phyloP scores from a whole-genome alignment of 2,888 invertebrate genomes.

The Lapara coniferarum region DNA sequence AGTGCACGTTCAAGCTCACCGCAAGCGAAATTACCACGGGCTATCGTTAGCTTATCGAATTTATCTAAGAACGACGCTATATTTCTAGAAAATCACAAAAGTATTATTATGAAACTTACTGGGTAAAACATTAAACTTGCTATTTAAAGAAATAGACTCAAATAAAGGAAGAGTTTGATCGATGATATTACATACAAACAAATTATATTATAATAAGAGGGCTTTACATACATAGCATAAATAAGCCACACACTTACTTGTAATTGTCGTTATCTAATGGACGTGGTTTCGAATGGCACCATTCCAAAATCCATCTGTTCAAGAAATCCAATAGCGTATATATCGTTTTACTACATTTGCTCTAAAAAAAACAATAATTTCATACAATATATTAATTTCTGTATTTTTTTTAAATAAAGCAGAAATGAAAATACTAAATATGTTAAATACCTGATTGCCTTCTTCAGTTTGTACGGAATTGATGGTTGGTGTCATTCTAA shows the following conservation, averaged over 20 bases:
- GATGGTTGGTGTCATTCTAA: conserved; percentile 72
- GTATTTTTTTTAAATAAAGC: too few species aligned
- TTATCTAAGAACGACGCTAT: conserved; percentile 68
- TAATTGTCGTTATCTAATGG: conserved; percentile 74
- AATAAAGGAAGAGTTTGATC: too few species aligned
- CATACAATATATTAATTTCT: too few species aligned
- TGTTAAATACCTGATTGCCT: conserved; percentile 68
- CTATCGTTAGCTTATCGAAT: conserved; percentile 87
- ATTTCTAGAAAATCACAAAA: conserved; percentile 50
- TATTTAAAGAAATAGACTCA: too few species aligned
- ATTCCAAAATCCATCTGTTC: conserved; percentile 89
- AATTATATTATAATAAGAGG: not conserved
- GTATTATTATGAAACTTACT: not conserved
- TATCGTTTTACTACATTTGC: conserved; percentile 86
- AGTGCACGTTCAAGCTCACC: conserved; percentile 90
- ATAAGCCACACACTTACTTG: conserved; percentile 54
- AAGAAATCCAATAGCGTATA: conserved; percentile 90
- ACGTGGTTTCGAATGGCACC: conserved; percentile 73
- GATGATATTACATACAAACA: not conserved
- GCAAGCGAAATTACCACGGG: conserved; percentile 89
- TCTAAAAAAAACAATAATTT: conserved; percentile 55
- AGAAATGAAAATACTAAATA: not conserved
- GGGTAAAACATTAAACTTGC: too few species aligned
- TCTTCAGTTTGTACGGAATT: conserved; percentile 72
- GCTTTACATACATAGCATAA: not conserved